Evolutionary conservation across 2,888 invertebrate genomes (phyloP), one percentile per base, ranked within the genome.

Genomic region (Hanleya hanleyi): DNA sequence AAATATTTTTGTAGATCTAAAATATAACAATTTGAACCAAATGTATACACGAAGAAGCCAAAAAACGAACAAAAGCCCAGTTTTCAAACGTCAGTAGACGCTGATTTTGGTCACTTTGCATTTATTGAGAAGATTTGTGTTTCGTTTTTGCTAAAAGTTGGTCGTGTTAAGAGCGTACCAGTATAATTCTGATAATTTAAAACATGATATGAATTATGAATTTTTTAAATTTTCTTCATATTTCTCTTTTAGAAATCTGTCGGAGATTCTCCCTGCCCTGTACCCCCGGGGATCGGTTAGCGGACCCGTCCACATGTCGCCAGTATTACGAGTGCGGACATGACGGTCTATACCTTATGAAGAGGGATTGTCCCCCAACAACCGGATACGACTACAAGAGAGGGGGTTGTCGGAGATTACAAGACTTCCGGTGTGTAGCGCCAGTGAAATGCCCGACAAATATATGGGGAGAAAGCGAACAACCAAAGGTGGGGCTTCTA

Each of bases 251-350:
- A 70, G 70, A 70, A 29, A 41, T 70, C n/a, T 70, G 70, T 35
- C 61, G 49, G 26, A 41, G 62, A 41, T 35, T 62, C 36, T 64
- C 64, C n/a, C 35, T 70, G 5, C 70, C 70, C 18, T 70, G 70
- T 33, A 61, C 70, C n/a, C 62, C 70, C 22, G 70, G 70, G 29
- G 70, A 70, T 29, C 61, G 41, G 15, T 70, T 70, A 29, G 37
- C 62, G 6, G 70, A 70, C 62, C 62, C 64, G 22, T 32, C 62
- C n/a, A 70, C 70, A 1, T 70, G 70, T 41, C 29, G 62, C 1
- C 32, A 70, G 26, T 70, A 70, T 26, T 70, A 70, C 49, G 70
- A 70, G 26, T 70, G 70, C 47, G 70, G 70, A 2, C 33, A 64
- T 9, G 62, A 70, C 33, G 70, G 70, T 1, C 64, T 62, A 7